These are phyloP conservation scores for Acanthoscelides obtectus DNA, from an alignment of 2,888 invertebrate genomes.

Conservation along the genomic window DNA sequence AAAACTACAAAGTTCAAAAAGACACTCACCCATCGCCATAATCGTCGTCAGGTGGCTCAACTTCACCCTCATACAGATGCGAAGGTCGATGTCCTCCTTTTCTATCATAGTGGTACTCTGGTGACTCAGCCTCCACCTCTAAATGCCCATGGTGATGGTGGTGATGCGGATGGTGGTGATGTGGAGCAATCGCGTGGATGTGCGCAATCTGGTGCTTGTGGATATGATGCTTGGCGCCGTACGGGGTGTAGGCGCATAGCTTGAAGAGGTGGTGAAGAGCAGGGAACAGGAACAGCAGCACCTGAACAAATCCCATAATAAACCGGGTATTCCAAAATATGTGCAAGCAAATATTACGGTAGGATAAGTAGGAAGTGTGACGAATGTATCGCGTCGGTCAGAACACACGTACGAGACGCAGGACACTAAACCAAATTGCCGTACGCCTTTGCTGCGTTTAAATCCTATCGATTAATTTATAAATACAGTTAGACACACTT, in stretches of 20 bases:
- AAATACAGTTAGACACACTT: too few species aligned
- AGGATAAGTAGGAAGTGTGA: too few species aligned
- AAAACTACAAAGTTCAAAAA: slow-evolving; percentile 6
- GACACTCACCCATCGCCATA: slow-evolving; percentile 7
- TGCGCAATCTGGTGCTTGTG: slow-evolving; percentile 34
- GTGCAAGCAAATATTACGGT: too few species aligned
- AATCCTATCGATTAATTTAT: too few species aligned
- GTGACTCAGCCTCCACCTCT: slow-evolving; percentile 21
- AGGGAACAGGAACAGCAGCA: slow-evolving; percentile 77
- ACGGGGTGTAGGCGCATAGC: slow-evolving; percentile 75
- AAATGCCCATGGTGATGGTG: slow-evolving; percentile 24
- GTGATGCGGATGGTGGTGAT: slow-evolving; percentile 22
- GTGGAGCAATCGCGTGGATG: slow-evolving; percentile 24
- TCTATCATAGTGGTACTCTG: slow-evolving; percentile 23
- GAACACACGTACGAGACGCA: too few species aligned
- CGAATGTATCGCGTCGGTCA: too few species aligned
- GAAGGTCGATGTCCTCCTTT: neutral
- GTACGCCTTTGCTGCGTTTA: too few species aligned
- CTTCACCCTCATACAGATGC: neutral
- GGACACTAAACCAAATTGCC: too few species aligned
- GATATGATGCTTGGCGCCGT: slow-evolving; percentile 73
- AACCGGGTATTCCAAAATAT: too few species aligned
- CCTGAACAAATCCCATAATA: too few species aligned
- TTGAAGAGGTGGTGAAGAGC: slow-evolving; percentile 79
- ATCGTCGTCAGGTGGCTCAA: slow-evolving; percentile 1